Conservation (phyloP, 2,113 vertebrate species). For the Candoia aspera region DNA sequence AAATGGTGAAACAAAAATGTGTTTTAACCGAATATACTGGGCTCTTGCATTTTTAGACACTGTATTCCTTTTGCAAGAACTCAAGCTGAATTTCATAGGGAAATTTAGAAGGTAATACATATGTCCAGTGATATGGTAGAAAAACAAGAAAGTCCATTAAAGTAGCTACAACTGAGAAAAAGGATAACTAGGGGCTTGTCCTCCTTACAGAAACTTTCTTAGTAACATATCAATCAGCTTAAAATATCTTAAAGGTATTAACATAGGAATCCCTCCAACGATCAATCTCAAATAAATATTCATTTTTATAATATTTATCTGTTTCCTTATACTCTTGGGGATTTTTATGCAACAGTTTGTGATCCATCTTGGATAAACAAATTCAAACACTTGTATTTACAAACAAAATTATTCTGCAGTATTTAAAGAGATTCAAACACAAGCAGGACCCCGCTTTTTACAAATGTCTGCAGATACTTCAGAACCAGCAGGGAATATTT, state of each 20-base stretch:
- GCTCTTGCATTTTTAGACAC: neutral
- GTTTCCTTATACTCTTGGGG: neutral
- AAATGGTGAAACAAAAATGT: neutral
- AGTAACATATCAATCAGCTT: neutral
- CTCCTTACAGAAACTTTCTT: neutral
- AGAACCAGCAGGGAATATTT: neutral
- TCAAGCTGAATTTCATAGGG: neutral
- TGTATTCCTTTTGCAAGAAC: neutral
- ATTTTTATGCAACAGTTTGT: neutral
- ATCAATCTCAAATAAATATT: too few relatives aligned
- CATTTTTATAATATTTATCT: neutral
- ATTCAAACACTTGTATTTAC: neutral
- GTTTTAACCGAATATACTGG: neutral
- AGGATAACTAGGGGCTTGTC: neutral
- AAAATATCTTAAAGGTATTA: neutral
- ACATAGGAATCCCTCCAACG: neutral
- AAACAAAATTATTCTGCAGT: neutral
- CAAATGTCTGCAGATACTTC: neutral
- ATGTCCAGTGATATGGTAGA: neutral
- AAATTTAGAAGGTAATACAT: neutral
- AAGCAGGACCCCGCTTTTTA: neutral
- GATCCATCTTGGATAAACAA: neutral
- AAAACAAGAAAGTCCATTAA: neutral
- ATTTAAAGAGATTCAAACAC: neutral
- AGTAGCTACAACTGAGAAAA: neutral